Conservation (phyloP, 2,888 invertebrate genomes). For the Scotopteryx bipunctaria region DNA sequence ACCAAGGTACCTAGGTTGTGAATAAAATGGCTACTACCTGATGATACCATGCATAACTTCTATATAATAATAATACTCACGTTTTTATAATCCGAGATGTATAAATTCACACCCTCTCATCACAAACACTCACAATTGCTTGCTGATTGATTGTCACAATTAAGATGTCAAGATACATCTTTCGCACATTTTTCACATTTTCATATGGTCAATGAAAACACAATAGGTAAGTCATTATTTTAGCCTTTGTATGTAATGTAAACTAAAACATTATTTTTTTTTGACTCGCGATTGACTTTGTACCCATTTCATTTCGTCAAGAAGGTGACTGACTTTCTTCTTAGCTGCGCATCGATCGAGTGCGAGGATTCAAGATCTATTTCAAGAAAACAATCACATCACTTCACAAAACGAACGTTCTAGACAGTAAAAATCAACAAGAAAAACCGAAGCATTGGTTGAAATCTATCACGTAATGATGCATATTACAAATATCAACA, state of each 20-base stretch:
- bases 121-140: conserved; percentile 16
- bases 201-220: conserved; percentile 45
- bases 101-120: conserved; percentile 44
- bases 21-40: conserved; percentile 36
- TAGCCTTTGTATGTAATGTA: conserved; percentile 9
- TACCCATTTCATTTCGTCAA: conserved; percentile 53
- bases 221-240: conserved; percentile 50
- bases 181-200: conserved; percentile 51
- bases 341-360: conserved; percentile 43
- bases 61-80: conserved; percentile 29
- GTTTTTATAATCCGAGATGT: conserved; percentile 34
- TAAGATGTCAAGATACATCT: conserved; percentile 52
- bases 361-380: conserved; percentile 14
- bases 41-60: neutral
- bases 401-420: neutral
- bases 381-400: conserved; percentile 10
- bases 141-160: conserved; percentile 32
- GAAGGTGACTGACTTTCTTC: conserved; percentile 47
- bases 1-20: no score
- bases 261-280: conserved; percentile 36
- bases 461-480: no score
- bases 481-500: no score
- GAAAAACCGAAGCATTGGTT: neutral
- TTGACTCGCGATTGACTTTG: conserved; percentile 41
- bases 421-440: neutral